Percentiles rank a stretch among this genome's conserved stretches.
These are phyloP conservation scores for Cichladusa arquata DNA, from an alignment of 2,113 vertebrate genomes.

Conservation along the genomic window DNA sequence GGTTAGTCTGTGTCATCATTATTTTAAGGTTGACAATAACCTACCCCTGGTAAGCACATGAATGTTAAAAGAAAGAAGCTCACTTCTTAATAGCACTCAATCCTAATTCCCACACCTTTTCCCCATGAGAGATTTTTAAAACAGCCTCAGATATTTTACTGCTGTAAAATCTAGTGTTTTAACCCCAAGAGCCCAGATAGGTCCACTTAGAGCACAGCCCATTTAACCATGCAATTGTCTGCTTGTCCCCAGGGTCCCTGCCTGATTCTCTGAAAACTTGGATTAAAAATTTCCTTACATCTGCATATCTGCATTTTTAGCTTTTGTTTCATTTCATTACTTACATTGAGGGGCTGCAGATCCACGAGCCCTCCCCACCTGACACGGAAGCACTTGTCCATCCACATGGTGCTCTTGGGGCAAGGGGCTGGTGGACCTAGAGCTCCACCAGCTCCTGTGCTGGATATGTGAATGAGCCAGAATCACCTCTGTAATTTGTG, in stretches of 20 bases:
- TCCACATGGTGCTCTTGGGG: background rate
- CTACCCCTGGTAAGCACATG: background rate
- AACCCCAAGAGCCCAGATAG: background rate
- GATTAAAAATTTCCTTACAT: background rate
- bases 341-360: background rate
- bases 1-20: background rate
- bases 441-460: background rate
- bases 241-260: background rate
- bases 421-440: background rate
- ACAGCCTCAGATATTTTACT: constrained; percentile 13
- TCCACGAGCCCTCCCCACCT: background rate
- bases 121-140: background rate
- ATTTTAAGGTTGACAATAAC: background rate
- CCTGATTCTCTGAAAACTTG: background rate
- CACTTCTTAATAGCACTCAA: background rate
- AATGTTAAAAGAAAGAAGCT: background rate
- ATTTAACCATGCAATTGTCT: background rate
- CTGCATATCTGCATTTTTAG: background rate
- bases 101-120: background rate
- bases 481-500: background rate
- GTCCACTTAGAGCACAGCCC: background rate
- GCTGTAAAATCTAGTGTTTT: constrained; percentile 24
- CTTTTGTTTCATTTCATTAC: background rate
- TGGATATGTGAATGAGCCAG: background rate
- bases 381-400: background rate